Percentiles rank a stretch among this genome's conserved stretches.
These are phyloP conservation scores for Microtus oregoni DNA, from an alignment of 2,113 vertebrate species.

Conservation along the genomic window DNA sequence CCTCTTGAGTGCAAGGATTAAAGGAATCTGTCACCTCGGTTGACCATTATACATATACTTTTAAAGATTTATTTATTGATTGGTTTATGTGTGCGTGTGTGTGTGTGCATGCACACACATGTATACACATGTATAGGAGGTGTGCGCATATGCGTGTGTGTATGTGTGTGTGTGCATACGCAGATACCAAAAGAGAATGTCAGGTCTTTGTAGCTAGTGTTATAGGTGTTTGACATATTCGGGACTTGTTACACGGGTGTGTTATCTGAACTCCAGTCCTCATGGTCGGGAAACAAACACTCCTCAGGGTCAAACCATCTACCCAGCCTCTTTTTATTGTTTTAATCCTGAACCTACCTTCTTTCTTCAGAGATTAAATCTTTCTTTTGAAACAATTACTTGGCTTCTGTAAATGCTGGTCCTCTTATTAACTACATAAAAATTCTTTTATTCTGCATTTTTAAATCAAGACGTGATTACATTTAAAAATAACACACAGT, in stretches of 20 bases:
- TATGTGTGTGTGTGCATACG: too few relatives aligned
- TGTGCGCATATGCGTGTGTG: background rate
- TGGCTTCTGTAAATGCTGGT: background rate
- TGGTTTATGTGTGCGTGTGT: background rate
- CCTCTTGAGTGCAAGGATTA: background rate
- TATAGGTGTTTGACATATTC: background rate
- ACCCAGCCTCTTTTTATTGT: background rate
- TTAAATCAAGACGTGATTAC: conserved; percentile 11
- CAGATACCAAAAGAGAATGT: background rate
- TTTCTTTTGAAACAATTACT: conserved; percentile 2
- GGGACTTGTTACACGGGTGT: background rate
- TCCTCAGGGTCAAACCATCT: background rate
- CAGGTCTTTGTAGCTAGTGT: background rate
- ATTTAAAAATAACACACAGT: background rate
- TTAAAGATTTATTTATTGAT: background rate
- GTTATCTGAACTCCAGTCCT: background rate
- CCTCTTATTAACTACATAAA: background rate
- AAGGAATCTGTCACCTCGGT: background rate
- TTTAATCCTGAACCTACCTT: background rate
- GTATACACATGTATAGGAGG: too few relatives aligned
- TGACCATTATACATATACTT: background rate
- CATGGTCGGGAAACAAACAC: too few relatives aligned
- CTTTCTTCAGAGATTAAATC: background rate
- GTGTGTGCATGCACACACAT: too few relatives aligned
- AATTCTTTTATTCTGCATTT: background rate